A percentile compares a stretch with the other conserved stretches of the same genome.
Evolutionary conservation across 2,888 invertebrate genomes (phyloP).

Genomic region (Odiellus spinosus): DNA sequence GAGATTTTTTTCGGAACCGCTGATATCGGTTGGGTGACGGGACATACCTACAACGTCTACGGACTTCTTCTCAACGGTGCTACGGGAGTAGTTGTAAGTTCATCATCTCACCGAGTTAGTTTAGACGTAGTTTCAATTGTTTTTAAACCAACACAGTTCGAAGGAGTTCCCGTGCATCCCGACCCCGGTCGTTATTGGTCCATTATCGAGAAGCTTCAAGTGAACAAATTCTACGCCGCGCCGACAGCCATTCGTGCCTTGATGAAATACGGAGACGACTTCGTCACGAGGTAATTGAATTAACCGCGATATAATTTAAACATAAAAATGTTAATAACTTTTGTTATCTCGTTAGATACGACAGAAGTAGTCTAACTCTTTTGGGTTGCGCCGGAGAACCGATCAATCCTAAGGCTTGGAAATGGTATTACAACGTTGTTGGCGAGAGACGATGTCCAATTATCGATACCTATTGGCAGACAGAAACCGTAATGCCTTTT

Average conservation of each 20-base stretch:
- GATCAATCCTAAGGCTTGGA: constrained; percentile 95
- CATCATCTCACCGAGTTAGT: not conserved
- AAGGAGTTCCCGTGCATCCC: constrained; percentile 93
- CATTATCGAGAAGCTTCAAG: constrained; percentile 80
- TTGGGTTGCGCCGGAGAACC: constrained; percentile 97
- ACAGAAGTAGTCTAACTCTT: constrained; percentile 50
- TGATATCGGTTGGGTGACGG: constrained; percentile 75
- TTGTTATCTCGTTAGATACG: constrained; percentile 37
- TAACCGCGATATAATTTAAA: too few species aligned
- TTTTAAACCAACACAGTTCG: constrained; percentile 58
- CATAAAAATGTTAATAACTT: too few species aligned
- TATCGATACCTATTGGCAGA: constrained; percentile 99
- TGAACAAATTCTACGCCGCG: constrained; percentile 93
- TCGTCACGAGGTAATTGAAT: constrained; percentile 48
- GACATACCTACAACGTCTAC: constrained; percentile 79
- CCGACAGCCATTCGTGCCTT: constrained; percentile 92
- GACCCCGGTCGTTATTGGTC: constrained; percentile 85
- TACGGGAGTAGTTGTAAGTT: constrained; percentile 75
- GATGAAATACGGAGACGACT: constrained; percentile 81
- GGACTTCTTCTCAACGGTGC: constrained; percentile 87
- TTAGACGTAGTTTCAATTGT: too few species aligned
- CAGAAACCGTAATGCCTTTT: constrained; percentile 53
- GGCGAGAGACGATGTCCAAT: constrained; percentile 48
- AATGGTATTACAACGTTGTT: constrained; percentile 63
- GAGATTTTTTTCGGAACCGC: constrained; percentile 71